Evolutionary conservation across 2,113 vertebrate genomes (phyloP), one percentile per base, ranked within the genome.

Genomic region (Ochotona princeps): DNA sequence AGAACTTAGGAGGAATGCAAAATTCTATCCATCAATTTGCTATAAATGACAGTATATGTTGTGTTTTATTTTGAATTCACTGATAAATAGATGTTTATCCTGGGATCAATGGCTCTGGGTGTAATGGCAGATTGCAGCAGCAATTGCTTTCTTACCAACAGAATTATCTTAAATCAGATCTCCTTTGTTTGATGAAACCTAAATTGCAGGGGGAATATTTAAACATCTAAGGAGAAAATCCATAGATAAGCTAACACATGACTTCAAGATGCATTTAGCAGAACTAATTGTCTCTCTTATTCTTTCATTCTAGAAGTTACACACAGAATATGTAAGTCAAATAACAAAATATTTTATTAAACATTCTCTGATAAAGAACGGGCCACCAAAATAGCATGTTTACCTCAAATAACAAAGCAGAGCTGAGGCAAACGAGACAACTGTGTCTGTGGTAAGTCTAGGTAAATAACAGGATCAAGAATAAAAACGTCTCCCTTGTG

Each of bases 121-220:
- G 94, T n/a, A 97, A 96, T 92, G 95, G 96, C 91, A 97, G 94
- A 93, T 79, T 96, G 69, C 96, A 96, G 76, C 20, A 95, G 63
- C 95, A 94, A 96, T 87, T 97, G 93, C 87, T 94, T 97, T 97
- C 96, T 97, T 96, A 95, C 95, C 93, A 94, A 73, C 95, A 96
- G 94, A 96, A 97, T 97, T 96, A 97, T 97, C 95, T 97, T 96
- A 97, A 98, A 97, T 96, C 95, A 96, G 92, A 97, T 97, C 93
- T 85, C 91, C 95, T 97, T 96, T 97, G 94, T 96, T 97, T 95
- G 96, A 97, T 95, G 90, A 97, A 97, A 97, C 83, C 38, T 95
- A 96, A 98, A 97, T 95, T 97, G 79, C 93, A 97, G 70, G 91
- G 83, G 92, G 91, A 97, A 96, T 97, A 97, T 97, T 98, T 97